Evolutionary conservation across 2,888 invertebrate genomes (phyloP).

Genomic region (Agonopterix alstromeriana): DNA sequence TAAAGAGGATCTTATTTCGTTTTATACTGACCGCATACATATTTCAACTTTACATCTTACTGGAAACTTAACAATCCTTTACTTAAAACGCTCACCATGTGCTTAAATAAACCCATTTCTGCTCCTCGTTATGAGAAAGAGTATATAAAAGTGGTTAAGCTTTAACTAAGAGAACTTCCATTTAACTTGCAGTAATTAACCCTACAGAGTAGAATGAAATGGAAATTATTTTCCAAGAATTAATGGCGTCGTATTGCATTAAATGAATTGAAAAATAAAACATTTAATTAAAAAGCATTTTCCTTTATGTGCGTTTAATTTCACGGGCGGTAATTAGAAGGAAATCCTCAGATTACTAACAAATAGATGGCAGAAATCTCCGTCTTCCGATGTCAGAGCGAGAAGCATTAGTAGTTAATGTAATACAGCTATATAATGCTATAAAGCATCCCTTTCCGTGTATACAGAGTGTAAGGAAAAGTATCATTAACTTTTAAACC

Average conservation of each 20-base stretch:
- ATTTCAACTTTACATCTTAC: too few relatives aligned
- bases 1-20: too few relatives aligned
- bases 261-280: conserved; percentile 18
- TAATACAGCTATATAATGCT: too few relatives aligned
- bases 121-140: not conserved
- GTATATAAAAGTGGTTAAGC: not conserved
- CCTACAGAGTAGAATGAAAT: conserved; percentile 4
- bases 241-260: conserved; percentile 8
- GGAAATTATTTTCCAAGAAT: conserved; percentile 9
- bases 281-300: conserved; percentile 18
- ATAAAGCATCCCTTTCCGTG: too few relatives aligned
- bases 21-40: too few relatives aligned
- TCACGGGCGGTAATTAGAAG: conserved; percentile 20
- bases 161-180: not conserved
- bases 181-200: conserved; percentile 12
- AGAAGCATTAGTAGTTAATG: too few relatives aligned
- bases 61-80: too few relatives aligned
- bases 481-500: too few relatives aligned
- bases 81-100: too few relatives aligned
- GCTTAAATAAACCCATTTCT: not conserved
- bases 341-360: not conserved
- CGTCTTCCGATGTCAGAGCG: not conserved
- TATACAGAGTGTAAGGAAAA: too few relatives aligned
- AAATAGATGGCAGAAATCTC: conserved; percentile 14
- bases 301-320: conserved; percentile 16